Conservation (phyloP, 2,888 invertebrate genomes). For the Heterodera filipjevi region DNA sequence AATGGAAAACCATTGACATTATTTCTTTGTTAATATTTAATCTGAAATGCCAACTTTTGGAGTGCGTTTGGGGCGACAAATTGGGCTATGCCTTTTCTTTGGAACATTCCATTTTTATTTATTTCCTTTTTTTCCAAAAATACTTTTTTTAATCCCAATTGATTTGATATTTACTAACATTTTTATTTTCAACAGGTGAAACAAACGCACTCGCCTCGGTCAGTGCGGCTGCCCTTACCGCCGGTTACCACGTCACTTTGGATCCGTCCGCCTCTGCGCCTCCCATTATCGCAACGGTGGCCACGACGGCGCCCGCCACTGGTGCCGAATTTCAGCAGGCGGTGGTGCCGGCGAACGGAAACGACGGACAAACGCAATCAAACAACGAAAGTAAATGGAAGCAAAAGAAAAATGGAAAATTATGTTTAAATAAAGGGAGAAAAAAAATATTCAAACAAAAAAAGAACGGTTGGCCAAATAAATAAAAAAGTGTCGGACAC, state of each 20-base stretch:
- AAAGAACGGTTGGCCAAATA: no score
- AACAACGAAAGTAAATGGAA: neutral
- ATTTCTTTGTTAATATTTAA: neutral
- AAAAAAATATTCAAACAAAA: neutral
- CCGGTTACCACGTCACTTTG: slow-evolving; percentile 34
- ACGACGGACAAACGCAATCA: neutral
- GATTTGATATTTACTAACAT: no score
- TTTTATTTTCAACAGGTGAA: slow-evolving; percentile 13
- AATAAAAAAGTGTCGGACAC: neutral
- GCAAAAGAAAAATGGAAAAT: neutral
- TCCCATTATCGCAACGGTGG: slow-evolving; percentile 13
- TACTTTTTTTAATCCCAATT: neutral
- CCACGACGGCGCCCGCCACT: neutral
- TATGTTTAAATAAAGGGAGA: neutral
- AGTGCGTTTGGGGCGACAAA: neutral
- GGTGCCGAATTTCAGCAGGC: slow-evolving; percentile 10
- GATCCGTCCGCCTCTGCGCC: slow-evolving; percentile 26
- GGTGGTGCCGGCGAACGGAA: neutral
- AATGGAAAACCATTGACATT: neutral
- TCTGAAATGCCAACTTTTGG: neutral
- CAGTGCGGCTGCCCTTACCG: slow-evolving; percentile 33
- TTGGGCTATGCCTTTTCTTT: neutral
- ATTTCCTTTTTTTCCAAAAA: neutral
- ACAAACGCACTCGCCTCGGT: slow-evolving; percentile 22
- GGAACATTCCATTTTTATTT: neutral